phyloP scores from a whole-genome alignment of 2,113 vertebrate species.

The Corythoichthys haematopterus region DNA sequence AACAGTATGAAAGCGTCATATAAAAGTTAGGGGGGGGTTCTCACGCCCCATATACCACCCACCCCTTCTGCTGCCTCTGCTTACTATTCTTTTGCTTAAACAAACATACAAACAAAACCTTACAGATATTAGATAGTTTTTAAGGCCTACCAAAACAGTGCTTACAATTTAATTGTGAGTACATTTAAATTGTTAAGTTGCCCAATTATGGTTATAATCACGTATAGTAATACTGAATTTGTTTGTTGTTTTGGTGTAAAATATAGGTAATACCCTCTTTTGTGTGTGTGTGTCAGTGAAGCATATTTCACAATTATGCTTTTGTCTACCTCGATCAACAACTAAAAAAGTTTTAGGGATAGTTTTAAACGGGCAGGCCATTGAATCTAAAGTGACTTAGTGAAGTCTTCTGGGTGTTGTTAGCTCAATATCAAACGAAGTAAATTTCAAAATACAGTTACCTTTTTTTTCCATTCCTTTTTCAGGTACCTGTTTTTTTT shows the following conservation, averaged over 20 bases:
- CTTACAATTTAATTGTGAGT: slow-evolving; percentile 55
- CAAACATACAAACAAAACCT: slow-evolving; percentile 28
- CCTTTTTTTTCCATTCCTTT: slow-evolving; percentile 10
- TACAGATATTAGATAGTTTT: slow-evolving; percentile 60
- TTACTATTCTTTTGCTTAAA: slow-evolving; percentile 22
- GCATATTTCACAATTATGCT: slow-evolving; percentile 48
- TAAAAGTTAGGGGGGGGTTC: too few species aligned
- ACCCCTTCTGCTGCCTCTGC: too few species aligned
- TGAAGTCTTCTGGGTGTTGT: slow-evolving; percentile 42
- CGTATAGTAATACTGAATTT: slow-evolving; percentile 38
- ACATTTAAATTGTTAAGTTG: slow-evolving; percentile 44
- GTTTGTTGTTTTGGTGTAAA: slow-evolving; percentile 45
- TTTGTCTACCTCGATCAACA: slow-evolving; percentile 70
- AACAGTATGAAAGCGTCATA: too few species aligned
- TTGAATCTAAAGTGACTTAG: slow-evolving; percentile 25
- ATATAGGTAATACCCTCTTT: slow-evolving; percentile 42
- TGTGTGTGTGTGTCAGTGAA: slow-evolving; percentile 44
- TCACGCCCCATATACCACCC: too few species aligned
- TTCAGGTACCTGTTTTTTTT: slow-evolving; percentile 46
- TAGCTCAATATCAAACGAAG: slow-evolving; percentile 42
- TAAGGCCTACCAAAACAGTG: slow-evolving; percentile 56
- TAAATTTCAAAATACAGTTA: slow-evolving; percentile 25
- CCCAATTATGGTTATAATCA: slow-evolving; percentile 38
- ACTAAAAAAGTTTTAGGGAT: slow-evolving; percentile 37
- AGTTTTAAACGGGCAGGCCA: slow-evolving; percentile 25